Evolutionary conservation across 92 coral and sea anemone species (phyloP).

Genomic region (Micromussa lordhowensis): DNA sequence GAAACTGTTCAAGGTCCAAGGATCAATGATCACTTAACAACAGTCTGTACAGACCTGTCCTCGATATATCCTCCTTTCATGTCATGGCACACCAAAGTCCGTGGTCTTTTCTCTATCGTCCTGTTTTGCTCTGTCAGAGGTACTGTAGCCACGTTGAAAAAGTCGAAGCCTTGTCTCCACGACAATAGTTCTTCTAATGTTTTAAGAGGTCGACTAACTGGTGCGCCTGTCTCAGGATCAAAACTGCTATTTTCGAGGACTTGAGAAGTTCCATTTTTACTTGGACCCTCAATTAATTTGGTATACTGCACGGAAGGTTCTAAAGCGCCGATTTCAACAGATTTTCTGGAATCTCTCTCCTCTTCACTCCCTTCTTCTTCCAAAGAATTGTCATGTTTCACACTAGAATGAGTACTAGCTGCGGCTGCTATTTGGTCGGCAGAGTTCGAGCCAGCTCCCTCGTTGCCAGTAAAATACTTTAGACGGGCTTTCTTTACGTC

Average conservation of each 20-base stretch:
- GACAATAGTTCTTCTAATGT: constrained; percentile 78
- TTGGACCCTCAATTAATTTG: constrained; percentile 54
- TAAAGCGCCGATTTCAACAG: constrained; percentile 1
- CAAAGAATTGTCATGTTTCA: background rate
- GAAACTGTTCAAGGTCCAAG: no score
- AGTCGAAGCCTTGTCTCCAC: constrained; percentile 94
- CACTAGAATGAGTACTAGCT: background rate
- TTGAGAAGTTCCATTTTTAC: background rate
- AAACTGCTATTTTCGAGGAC: constrained; percentile 37
- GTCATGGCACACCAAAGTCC: constrained; percentile 96
- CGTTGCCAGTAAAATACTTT: constrained; percentile 52
- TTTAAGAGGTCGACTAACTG: constrained; percentile 82
- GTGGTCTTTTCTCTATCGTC: constrained; percentile 69
- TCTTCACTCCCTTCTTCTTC: constrained; percentile 37
- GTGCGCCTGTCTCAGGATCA: constrained; percentile 77
- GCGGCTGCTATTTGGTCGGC: background rate
- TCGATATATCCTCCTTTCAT: constrained; percentile 97
- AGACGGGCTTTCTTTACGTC: constrained; percentile 66
- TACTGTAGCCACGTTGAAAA: constrained; percentile 79
- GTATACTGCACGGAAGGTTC: constrained; percentile 20
- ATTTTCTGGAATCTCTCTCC: background rate
- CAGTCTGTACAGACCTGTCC: constrained; percentile 77
- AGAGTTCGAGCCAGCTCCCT: background rate
- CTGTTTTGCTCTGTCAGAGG: constrained; percentile 42
- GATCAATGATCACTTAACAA: background rate